Evolutionary conservation across 2,888 invertebrate genomes (phyloP).

Genomic region (Meta bourneti): DNA sequence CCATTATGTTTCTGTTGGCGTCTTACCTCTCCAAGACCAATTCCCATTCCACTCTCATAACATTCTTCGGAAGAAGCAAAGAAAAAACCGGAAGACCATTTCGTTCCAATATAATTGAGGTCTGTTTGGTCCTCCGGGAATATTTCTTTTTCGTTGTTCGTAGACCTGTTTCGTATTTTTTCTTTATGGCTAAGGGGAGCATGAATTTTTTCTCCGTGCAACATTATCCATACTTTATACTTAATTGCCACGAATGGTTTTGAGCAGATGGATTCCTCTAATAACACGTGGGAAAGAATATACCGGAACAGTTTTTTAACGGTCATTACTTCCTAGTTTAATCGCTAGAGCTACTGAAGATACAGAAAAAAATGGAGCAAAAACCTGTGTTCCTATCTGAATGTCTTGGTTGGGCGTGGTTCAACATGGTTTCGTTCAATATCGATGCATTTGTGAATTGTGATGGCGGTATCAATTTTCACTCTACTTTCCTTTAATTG

Average conservation of each 20-base stretch:
- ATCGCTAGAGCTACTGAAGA: background rate
- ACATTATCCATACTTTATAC: background rate
- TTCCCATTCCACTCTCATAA: background rate
- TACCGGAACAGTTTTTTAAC: background rate
- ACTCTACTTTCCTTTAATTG: no score
- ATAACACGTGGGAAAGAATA: background rate
- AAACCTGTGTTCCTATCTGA: background rate
- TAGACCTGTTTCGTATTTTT: slow-evolving; percentile 30
- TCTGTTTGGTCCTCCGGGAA: background rate
- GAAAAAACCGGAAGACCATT: slow-evolving; percentile 27
- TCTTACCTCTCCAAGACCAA: background rate
- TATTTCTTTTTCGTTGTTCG: background rate
- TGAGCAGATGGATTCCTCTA: background rate
- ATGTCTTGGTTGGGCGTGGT: background rate
- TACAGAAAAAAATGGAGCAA: background rate
- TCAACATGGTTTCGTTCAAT: background rate
- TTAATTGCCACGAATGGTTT: background rate
- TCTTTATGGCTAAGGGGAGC: slow-evolving; percentile 16
- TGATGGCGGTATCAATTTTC: background rate
- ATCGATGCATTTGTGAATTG: background rate
- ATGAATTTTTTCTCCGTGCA: background rate
- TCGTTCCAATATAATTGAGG: slow-evolving; percentile 19
- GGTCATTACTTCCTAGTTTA: background rate
- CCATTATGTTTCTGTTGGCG: background rate
- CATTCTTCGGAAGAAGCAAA: background rate